These are phyloP conservation scores for Hyposoter dolosus DNA, from an alignment of 2,888 invertebrate genomes.

Conservation along the genomic window DNA sequence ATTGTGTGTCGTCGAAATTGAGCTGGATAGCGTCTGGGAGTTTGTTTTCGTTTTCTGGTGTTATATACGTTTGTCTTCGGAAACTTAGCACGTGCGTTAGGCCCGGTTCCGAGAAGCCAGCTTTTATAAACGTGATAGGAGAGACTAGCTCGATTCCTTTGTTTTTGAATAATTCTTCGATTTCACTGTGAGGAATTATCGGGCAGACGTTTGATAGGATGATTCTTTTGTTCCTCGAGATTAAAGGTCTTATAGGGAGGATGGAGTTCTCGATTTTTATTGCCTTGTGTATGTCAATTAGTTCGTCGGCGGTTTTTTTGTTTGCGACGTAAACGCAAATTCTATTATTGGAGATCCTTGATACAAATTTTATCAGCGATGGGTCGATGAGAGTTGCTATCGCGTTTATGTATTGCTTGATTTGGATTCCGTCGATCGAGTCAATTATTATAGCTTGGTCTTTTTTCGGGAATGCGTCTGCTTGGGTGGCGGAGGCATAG, in stretches of 20 bases:
- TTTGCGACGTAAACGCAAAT: constrained; percentile 45
- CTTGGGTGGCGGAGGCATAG: constrained; percentile 24
- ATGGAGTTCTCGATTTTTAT: constrained; percentile 55
- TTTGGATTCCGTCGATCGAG: constrained; percentile 24
- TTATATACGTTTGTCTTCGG: constrained; percentile 65
- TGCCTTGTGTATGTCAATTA: constrained; percentile 48
- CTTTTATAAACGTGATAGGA: constrained; percentile 62
- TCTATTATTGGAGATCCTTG: constrained; percentile 53
- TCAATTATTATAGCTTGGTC: constrained; percentile 52
- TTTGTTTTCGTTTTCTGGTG: constrained; percentile 61
- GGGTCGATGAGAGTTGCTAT: constrained; percentile 34
- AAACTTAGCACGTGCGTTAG: constrained; percentile 68
- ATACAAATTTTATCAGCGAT: constrained; percentile 46
- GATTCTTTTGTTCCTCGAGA: constrained; percentile 62
- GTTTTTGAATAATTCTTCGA: constrained; percentile 61
- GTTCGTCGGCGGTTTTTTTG: constrained; percentile 36
- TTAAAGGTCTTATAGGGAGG: constrained; percentile 66
- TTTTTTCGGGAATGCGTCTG: constrained; percentile 37
- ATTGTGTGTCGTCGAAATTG: constrained; percentile 51
- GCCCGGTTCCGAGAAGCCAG: constrained; percentile 59
- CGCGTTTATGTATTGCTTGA: constrained; percentile 33
- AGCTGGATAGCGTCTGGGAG: constrained; percentile 55
- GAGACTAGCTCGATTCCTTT: constrained; percentile 61
- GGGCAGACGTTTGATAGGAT: constrained; percentile 70
- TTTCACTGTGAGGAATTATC: constrained; percentile 63